Percentiles rank a stretch among this genome's conserved stretches.
phyloP scores from a whole-genome alignment of 2,888 invertebrate genomes.

The Crossocerus cetratus region DNA sequence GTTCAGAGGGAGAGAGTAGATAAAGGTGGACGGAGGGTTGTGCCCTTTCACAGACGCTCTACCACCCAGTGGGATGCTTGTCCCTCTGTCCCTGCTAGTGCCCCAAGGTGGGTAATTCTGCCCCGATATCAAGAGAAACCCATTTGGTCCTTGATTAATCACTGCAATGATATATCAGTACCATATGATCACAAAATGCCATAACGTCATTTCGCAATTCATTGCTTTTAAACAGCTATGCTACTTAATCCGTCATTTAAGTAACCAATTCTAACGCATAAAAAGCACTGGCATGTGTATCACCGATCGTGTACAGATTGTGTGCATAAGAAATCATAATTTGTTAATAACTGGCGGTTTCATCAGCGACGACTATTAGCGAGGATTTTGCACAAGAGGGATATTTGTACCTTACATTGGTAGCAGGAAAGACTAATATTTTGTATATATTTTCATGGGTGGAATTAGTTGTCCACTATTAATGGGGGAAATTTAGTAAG shows the following conservation, averaged over 20 bases:
- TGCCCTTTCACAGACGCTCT: conserved; percentile 82
- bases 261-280: conserved; percentile 50
- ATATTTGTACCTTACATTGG: not conserved
- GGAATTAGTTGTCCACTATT: conserved; percentile 12
- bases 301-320: conserved; percentile 10
- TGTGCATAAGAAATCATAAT: not conserved
- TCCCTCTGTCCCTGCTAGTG: conserved; percentile 74
- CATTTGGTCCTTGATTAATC: conserved; percentile 49
- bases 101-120: conserved; percentile 75
- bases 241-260: conserved; percentile 36
- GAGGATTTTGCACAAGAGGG: not conserved
- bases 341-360: not conserved
- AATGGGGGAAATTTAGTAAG: conserved; percentile 16
- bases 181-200: conserved; percentile 38
- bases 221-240: conserved; percentile 81
- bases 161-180: conserved; percentile 50
- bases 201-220: conserved; percentile 68
- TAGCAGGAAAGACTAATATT: conserved; percentile 14
- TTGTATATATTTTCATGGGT: conserved; percentile 10
- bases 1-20: conserved; percentile 76
- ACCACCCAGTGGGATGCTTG: conserved; percentile 75
- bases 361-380: not conserved
- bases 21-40: conserved; percentile 78
- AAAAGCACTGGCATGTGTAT: conserved; percentile 21
- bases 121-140: conserved; percentile 71